Conservation (phyloP, 2,888 invertebrate genomes). For the Synanthedon tipuliformis region DNA sequence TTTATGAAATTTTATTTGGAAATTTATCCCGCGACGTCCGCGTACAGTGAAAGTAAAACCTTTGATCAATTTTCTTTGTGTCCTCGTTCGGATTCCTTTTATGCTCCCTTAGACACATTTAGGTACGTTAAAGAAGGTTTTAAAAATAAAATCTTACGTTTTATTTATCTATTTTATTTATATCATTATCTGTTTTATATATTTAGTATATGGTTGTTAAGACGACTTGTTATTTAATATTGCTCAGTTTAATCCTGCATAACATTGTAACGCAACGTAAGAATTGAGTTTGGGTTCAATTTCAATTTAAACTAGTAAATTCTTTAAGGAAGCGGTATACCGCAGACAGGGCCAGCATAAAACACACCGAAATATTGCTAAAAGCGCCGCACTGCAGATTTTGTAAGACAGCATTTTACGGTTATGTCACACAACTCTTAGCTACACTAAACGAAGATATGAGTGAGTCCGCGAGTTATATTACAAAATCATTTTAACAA, state of each 20-base stretch:
- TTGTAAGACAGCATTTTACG: neutral
- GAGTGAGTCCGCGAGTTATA: neutral
- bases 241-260: neutral
- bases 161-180: too few relatives aligned
- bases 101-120: constrained; percentile 14
- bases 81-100: constrained; percentile 16
- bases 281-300: constrained; percentile 2
- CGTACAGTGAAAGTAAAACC: constrained; percentile 23
- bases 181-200: too few relatives aligned
- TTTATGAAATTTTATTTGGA: constrained; percentile 55
- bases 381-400: constrained; percentile 14
- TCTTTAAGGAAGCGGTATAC: constrained; percentile 2
- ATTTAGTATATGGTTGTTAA: too few relatives aligned
- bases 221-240: too few relatives aligned
- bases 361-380: constrained; percentile 7
- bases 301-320: constrained; percentile 11
- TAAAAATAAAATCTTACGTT: constrained; percentile 8
- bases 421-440: neutral
- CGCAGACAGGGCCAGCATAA: constrained; percentile 5
- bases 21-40: constrained; percentile 34
- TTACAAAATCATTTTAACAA: too few relatives aligned
- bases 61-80: constrained; percentile 26
- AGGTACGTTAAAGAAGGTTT: constrained; percentile 18
- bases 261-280: too few relatives aligned
- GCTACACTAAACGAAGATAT: neutral